Percentiles rank a stretch among this genome's conserved stretches.
Conservation (phyloP, 1,140 invertebrate genomes). For the Caenorhabditis latens region DNA sequence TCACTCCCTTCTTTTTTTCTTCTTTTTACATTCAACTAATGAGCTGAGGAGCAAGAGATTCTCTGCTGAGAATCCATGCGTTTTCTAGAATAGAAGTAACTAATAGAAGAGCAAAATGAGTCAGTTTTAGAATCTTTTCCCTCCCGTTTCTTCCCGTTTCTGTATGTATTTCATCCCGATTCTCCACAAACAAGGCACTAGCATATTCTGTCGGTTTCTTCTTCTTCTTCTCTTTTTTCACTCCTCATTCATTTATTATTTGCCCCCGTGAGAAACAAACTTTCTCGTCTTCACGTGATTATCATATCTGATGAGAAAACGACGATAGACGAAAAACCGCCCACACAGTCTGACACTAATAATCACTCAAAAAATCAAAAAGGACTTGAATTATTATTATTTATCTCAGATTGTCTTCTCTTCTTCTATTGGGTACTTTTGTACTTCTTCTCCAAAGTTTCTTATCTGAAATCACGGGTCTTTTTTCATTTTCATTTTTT, state of each 20-base stretch:
- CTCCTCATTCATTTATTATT: slow-evolving; percentile 43
- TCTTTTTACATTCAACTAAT: slow-evolving; percentile 12
- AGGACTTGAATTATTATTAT: neutral
- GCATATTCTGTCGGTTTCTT: slow-evolving; percentile 11
- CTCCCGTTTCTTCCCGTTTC: neutral
- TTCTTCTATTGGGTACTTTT: neutral
- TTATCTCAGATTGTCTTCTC: neutral
- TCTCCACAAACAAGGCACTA: slow-evolving; percentile 38
- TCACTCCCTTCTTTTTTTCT: neutral
- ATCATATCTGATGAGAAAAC: slow-evolving; percentile 8
- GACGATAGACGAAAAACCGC: slow-evolving; percentile 20
- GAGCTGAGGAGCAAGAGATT: neutral
- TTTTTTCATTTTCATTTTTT: neutral
- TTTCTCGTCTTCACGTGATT: slow-evolving; percentile 47
- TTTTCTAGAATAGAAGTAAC: neutral
- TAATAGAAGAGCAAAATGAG: slow-evolving; percentile 37
- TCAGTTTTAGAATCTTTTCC: neutral
- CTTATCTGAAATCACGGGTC: neutral
- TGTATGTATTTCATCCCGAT: neutral
- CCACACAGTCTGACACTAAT: neutral
- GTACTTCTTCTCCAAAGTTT: neutral
- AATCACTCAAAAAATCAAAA: slow-evolving; percentile 21
- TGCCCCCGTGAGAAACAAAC: slow-evolving; percentile 49
- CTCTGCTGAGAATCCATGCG: neutral
- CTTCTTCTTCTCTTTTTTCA: neutral